These are phyloP conservation scores for Emys orbicularis DNA, from an alignment of 2,797 vertebrate genomes.

Conservation along the genomic window DNA sequence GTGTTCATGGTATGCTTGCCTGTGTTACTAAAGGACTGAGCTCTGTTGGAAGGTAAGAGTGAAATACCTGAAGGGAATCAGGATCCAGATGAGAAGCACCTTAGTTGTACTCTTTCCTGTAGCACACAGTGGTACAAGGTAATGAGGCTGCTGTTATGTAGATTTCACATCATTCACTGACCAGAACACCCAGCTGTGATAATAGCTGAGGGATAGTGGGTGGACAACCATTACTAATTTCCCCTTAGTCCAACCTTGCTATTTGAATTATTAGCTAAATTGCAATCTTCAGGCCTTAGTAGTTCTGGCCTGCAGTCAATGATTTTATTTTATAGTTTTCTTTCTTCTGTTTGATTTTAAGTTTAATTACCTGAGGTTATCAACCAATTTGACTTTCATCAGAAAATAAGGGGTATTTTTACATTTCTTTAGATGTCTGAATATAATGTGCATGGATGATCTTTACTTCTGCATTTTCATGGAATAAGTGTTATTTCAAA, in stretches of 20 bases:
- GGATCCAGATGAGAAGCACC: slow-evolving; percentile 59
- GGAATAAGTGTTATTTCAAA: slow-evolving; percentile 8
- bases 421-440: background rate
- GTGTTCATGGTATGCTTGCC: slow-evolving; percentile 62
- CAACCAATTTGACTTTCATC: background rate
- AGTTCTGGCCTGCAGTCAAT: slow-evolving; percentile 41
- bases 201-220: slow-evolving; percentile 79
- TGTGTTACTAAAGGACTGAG: slow-evolving; percentile 66
- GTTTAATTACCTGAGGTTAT: slow-evolving; percentile 37
- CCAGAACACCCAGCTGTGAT: slow-evolving; percentile 79
- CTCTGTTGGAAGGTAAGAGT: slow-evolving; percentile 66
- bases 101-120: slow-evolving; percentile 52
- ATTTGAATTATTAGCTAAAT: slow-evolving; percentile 74
- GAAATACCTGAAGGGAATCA: slow-evolving; percentile 72
- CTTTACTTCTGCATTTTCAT: background rate
- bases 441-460: background rate
- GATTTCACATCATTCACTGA: slow-evolving; percentile 67
- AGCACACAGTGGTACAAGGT: slow-evolving; percentile 47
- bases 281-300: slow-evolving; percentile 45
- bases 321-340: slow-evolving; percentile 49
- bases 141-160: slow-evolving; percentile 72
- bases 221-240: slow-evolving; percentile 81
- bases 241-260: slow-evolving; percentile 60
- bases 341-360: slow-evolving; percentile 59
- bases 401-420: background rate